Percentiles rank a stretch among this genome's conserved stretches.
These are phyloP conservation scores for Coreoperca whiteheadi DNA, from an alignment of 2,113 vertebrate species.

Conservation along the genomic window DNA sequence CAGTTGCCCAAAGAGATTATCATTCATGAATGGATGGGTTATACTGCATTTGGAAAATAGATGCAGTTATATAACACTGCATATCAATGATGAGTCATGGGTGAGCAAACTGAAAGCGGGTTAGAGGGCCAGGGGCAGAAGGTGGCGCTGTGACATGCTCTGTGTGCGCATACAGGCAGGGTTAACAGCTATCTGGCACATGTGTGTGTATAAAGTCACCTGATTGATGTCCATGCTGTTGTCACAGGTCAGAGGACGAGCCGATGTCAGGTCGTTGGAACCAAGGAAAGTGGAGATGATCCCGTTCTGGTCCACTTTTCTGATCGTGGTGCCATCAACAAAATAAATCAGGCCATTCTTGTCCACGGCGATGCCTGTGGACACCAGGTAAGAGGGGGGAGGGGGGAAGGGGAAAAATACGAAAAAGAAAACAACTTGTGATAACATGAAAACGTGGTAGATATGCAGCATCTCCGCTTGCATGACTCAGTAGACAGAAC, in stretches of 20 bases:
- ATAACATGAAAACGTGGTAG: conserved; percentile 57
- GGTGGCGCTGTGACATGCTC: conserved; percentile 53
- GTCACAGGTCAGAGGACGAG: conserved; percentile 95
- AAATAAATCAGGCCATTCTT: conserved; percentile 98
- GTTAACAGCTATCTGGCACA: conserved; percentile 12
- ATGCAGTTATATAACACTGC: conserved; percentile 31
- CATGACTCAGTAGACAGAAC: conserved; percentile 78
- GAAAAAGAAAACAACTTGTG: conserved; percentile 12
- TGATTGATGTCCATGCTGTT: conserved; percentile 98
- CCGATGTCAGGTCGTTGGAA: conserved; percentile 96
- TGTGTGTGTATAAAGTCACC: conserved; percentile 80
- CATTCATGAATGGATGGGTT: conserved; percentile 24
- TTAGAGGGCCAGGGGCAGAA: conserved; percentile 26
- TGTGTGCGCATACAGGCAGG: not conserved
- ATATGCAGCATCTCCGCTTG: conserved; percentile 62
- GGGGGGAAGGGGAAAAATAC: not conserved
- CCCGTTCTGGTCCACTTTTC: conserved; percentile 96
- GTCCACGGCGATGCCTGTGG: conserved; percentile 93
- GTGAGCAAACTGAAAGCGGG: conserved; percentile 2
- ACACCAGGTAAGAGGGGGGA: conserved; percentile 41
- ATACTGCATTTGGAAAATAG: conserved; percentile 30
- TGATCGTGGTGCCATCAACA: conserved; percentile 97
- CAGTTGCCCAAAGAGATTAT: not conserved
- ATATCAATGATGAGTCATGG: conserved; percentile 50
- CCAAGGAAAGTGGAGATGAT: conserved; percentile 97